Evolutionary conservation across 2,113 vertebrate genomes (phyloP), one percentile per base, ranked within the genome.

Genomic region (Sylvia atricapilla): DNA sequence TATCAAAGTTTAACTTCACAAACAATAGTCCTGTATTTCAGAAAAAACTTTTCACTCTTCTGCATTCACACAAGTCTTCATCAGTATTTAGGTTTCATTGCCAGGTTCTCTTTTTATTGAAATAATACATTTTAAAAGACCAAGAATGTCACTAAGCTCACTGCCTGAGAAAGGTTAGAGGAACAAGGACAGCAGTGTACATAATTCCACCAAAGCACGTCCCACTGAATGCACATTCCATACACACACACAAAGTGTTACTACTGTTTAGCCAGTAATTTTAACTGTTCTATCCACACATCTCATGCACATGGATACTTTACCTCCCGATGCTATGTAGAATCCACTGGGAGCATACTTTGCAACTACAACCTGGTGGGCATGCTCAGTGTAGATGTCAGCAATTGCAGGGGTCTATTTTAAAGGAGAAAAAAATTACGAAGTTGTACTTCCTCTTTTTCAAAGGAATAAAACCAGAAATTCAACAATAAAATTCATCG

Each of bases 311-410:
- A 64, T 4, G 3, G 66, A 93, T 62, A 93, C 84, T 58, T 76
- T 97, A 99, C 99, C 99, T 99, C 99, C 99, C 27, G 99, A 99
- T 33, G 99, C 99, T 53, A 99, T 98, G 98, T 99, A 99, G 97
- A 98, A 99, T 37, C 99, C 99, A 72, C 99, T 99, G 90, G 99
- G 99, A 6, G 99, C 96, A 31, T 99, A 99, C 95, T 99, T 99
- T 90, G 99, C 99, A 93, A 99, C 99, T 49, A 97, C 98, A 44
- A 99, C 99, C 73, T 96, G 98, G 90, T 99, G 99, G 46, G 99
- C 98, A 43, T 99, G 99, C 91, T 99, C 99, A 2, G 99, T 99
- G 97, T 99, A 99, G 96, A 99, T 98, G 93, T 99, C 99, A 30
- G 99, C 99, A 67, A 99, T 97, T 30, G 98, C 98, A 7, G 99